Evolutionary conservation across 2,113 vertebrate species (phyloP), one percentile per base, ranked within the genome.

Genomic region (Spermophilus dauricus): DNA sequence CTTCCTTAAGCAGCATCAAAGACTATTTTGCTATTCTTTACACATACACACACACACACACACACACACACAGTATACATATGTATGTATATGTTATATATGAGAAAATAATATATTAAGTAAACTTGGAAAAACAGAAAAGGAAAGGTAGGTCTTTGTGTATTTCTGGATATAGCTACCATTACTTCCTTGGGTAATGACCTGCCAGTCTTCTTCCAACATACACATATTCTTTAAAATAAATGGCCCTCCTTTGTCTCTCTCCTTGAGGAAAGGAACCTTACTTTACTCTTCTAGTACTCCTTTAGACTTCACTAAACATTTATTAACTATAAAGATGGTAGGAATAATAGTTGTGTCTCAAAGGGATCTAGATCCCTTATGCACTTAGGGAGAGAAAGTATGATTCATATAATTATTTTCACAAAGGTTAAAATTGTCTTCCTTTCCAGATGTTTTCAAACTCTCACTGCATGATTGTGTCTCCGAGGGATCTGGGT

Each of bases 1-100:
- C 37, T 87, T 88, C 8, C 17, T 5, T 87, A 93, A 84, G 53
- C 24, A 91, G 18, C 17, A 94, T 61, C 58, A 90, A 94, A 88
- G 22, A 58, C n/a, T 69, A 51, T 17, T 75, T 72, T 51, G 80
- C 65, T 13, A 63, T 88, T 39, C 70, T 51, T 16, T 81, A 65
- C 28, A 65, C 63, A 65, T 24, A 67, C n/a, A 85, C 28, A 80
- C 58, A 26, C 28, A 56, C 51, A 32, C 30, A 32, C 24, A 63
- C 24, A 63, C 9, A 63, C 61, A 93, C 45, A 45, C 8, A 45
- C 8, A 20, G 70, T 17, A 32, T 11, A 39, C 11, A 61, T 76
- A 75, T 75, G 4, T 42, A 30, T 58, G 14, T 53, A 53, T 16
- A 16, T 53, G 14, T 53, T 56, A 28, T 58, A 17, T 32, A 39